phyloP scores from a whole-genome alignment of 2,113 vertebrate species.

The Coptodon bakossiorum region DNA sequence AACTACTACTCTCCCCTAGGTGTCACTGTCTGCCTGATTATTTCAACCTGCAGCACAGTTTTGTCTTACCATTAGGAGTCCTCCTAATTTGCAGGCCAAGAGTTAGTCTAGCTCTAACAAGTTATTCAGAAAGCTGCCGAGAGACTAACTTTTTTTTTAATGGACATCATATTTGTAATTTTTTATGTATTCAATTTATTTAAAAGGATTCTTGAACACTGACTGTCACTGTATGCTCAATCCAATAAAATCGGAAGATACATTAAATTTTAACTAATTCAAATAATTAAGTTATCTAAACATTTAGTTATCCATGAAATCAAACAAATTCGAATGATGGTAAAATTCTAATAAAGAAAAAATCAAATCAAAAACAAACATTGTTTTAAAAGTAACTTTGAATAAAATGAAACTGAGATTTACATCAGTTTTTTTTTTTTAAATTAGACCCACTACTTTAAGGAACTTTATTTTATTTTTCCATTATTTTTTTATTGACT shows the following conservation, averaged over 20 bases:
- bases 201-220: neutral
- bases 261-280: neutral
- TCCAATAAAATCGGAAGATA: neutral
- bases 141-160: neutral
- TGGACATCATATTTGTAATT: neutral
- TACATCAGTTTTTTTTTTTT: neutral
- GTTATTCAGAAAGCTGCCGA: neutral
- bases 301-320: neutral
- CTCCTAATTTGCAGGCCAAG: neutral
- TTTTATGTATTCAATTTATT: neutral
- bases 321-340: neutral
- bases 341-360: neutral
- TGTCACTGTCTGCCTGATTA: constrained; percentile 46
- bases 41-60: neutral
- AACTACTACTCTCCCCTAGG: constrained; percentile 28
- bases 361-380: neutral
- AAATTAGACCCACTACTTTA: neutral
- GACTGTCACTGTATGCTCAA: neutral
- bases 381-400: neutral
- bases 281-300: neutral
- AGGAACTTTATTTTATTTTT: neutral
- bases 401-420: neutral
- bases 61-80: neutral
- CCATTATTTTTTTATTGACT: neutral
- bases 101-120: neutral